These are phyloP conservation scores for Pseudoips prasinana DNA, from an alignment of 2,888 invertebrate genomes.

Conservation along the genomic window DNA sequence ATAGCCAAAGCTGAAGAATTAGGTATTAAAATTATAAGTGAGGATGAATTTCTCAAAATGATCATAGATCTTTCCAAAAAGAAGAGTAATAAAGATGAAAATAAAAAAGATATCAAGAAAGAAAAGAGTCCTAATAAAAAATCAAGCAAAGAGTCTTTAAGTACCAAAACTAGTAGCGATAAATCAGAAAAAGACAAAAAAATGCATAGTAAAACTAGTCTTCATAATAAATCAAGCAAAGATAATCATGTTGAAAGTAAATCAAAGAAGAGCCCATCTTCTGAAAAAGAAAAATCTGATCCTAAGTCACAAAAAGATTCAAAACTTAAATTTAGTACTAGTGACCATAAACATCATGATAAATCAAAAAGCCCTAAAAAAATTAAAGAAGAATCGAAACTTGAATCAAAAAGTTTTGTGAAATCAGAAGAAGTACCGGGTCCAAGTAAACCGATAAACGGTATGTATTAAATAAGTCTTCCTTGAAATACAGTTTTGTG, in stretches of 20 bases:
- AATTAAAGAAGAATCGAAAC: slow-evolving; percentile 20
- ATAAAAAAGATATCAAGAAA: slow-evolving; percentile 32
- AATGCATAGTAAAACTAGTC: slow-evolving; percentile 1
- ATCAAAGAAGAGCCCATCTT: slow-evolving; percentile 19
- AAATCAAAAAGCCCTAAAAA: slow-evolving; percentile 33
- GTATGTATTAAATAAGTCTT: too few relatives aligned
- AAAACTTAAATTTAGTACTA: slow-evolving; percentile 23
- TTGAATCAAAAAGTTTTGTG: slow-evolving; percentile 16
- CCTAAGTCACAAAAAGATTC: slow-evolving; percentile 12
- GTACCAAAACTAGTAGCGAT: slow-evolving; percentile 16
- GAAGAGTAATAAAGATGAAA: slow-evolving; percentile 17
- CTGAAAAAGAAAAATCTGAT: slow-evolving; percentile 18
- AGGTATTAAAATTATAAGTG: slow-evolving; percentile 87
- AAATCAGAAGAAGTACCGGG: slow-evolving; percentile 24
- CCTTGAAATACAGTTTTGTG: too few relatives aligned
- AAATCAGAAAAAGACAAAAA: slow-evolving; percentile 30
- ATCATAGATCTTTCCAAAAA: slow-evolving; percentile 74
- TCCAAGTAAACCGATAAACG: slow-evolving; percentile 13
- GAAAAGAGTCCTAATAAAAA: slow-evolving; percentile 33
- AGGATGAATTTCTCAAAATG: slow-evolving; percentile 91
- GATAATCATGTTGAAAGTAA: slow-evolving; percentile 27
- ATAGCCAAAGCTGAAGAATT: slow-evolving; percentile 87
- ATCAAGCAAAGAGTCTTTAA: slow-evolving; percentile 25
- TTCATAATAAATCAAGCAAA: slow-evolving; percentile 25
- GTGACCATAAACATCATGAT: slow-evolving; percentile 17